Conservation (phyloP, 2,113 vertebrate species). For the Talpa occidentalis region DNA sequence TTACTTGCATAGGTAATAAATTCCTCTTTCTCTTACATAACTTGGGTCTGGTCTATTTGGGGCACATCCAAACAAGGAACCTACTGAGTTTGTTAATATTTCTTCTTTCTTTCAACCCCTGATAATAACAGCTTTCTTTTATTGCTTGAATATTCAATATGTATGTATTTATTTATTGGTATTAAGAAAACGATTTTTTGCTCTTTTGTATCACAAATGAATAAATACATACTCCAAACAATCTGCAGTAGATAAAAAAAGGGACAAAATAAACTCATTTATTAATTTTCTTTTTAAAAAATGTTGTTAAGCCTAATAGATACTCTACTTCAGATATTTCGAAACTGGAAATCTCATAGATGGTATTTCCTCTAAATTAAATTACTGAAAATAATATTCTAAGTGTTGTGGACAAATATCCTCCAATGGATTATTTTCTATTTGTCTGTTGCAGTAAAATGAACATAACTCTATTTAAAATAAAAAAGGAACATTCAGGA, state of each 20-base stretch:
- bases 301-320: neutral
- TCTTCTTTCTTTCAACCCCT: neutral
- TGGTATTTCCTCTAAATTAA: constrained; percentile 9
- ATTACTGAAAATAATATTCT: neutral
- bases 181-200: neutral
- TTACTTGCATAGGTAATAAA: no score
- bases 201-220: neutral
- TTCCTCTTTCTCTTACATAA: no score
- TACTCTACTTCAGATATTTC: constrained; percentile 2
- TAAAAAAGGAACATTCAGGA: neutral
- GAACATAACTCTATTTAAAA: neutral
- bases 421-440: neutral
- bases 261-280: neutral
- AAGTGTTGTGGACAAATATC: neutral
- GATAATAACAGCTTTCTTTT: neutral
- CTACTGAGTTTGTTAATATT: no score
- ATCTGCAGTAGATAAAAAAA: neutral
- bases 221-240: neutral
- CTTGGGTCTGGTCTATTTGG: no score
- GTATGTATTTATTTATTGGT: neutral
- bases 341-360: neutral
- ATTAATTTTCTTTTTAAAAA: neutral
- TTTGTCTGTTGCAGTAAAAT: neutral
- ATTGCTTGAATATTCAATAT: neutral
- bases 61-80: no score